Base-by-base conservation (phyloP, 1,140 invertebrate genomes). In the Colletes latitarsis region DNA sequence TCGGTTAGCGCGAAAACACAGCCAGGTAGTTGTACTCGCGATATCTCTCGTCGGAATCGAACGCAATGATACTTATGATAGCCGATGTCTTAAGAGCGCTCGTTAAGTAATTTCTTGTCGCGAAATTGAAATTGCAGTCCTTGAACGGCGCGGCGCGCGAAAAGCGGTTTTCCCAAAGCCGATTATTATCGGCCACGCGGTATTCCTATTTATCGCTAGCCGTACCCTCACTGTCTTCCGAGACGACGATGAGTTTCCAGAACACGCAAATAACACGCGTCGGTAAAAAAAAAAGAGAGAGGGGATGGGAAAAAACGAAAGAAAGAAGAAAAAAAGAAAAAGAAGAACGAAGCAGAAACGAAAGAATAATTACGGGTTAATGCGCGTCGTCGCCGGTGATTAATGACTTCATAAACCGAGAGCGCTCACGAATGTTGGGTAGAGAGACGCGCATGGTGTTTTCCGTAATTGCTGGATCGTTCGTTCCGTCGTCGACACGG, bases 341-440 rank as follows among this genome's bases (percentile, higher is more conserved):
- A 81, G 62, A 79, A 30, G 66, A 68, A 62, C n/a, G 17, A 17
- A 8, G n/a, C 15, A 43, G n/a, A 67, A 67, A 49, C 17, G 43
- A 62, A 57, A 63, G 66, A 77, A 77, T 77, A 77, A 77, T 77
- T 70, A 71, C 75, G 72, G 78, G 80, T 77, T 82, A 77, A 76
- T 76, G 75, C 75, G 75, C 69, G 84, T 77, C 75, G 78, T 74
- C 84, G 46, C 53, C 70, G 75, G 77, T 86, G 85, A 86, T 86
- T 86, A 86, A 86, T 82, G 84, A 63, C 68, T 77, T 77, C 81
- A 85, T 83, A 83, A 86, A 81, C 72, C 80, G 81, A 15, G 55
- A 30, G 6, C 63, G 46, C 19, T 66, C 60, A 82, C 78, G 30
- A 75, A 67, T 73, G 72, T 77, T 58, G 53, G 46, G 55, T 80